Evolutionary conservation across 53 echinoderm and acorn worm genomes (phyloP).

Genomic region (Mesocentrotus franciscanus): DNA sequence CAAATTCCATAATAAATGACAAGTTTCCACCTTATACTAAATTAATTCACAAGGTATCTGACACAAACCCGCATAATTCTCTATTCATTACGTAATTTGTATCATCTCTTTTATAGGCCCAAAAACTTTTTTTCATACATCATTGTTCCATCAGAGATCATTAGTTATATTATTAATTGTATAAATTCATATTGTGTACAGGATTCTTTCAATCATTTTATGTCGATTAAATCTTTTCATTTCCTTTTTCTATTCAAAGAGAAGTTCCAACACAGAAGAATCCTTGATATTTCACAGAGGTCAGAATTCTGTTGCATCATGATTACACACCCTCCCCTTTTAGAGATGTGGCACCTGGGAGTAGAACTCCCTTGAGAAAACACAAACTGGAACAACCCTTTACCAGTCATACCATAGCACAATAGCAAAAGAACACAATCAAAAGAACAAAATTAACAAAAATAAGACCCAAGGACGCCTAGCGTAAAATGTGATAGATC

Average conservation of each 20-base stretch:
- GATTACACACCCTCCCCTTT: not conserved
- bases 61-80: too few relatives aligned
- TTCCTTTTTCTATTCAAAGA: not conserved
- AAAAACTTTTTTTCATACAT: not conserved
- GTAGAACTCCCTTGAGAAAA: not conserved
- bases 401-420: slow-evolving; percentile 37
- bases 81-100: too few relatives aligned
- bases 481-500: not conserved
- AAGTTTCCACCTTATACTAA: not conserved
- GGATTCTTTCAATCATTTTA: too few relatives aligned
- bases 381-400: not conserved
- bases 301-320: not conserved
- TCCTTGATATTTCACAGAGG: not conserved
- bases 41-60: too few relatives aligned
- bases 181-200: too few relatives aligned
- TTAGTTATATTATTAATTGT: too few relatives aligned
- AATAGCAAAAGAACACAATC: slow-evolving; percentile 39
- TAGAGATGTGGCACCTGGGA: not conserved
- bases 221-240: not conserved
- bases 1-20: not conserved
- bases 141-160: too few relatives aligned
- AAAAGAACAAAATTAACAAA: not conserved
- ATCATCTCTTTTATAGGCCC: too few relatives aligned
- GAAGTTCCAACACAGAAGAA: not conserved
- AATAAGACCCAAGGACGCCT: not conserved